These are phyloP conservation scores for Drosophila eohydei DNA, from an alignment of 2,888 invertebrate genomes.

Conservation along the genomic window DNA sequence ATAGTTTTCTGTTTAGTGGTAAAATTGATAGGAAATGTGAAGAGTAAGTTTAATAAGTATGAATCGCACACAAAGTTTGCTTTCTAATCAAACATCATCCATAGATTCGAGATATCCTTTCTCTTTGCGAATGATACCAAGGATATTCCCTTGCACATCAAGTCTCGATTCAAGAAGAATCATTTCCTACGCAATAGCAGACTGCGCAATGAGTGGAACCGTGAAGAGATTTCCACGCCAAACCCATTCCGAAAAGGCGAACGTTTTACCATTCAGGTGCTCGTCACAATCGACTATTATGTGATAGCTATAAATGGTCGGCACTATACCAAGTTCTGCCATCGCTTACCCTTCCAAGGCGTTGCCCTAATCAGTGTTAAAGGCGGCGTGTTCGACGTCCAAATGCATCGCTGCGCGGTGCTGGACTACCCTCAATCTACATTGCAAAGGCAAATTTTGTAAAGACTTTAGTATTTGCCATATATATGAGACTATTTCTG, in stretches of 20 bases:
- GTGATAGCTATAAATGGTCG: constrained; percentile 89
- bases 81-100: not conserved
- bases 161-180: constrained; percentile 70
- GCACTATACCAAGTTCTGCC: constrained; percentile 89
- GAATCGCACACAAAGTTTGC: not conserved
- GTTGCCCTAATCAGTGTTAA: constrained; percentile 11
- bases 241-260: constrained; percentile 20
- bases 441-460: constrained; percentile 7
- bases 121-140: not conserved
- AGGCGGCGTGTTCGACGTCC: constrained; percentile 26
- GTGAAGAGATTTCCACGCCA: constrained; percentile 87
- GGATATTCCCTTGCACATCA: constrained; percentile 79
- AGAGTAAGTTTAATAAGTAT: constrained; percentile 17
- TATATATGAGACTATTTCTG: not conserved
- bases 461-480: not conserved
- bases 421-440: constrained; percentile 37
- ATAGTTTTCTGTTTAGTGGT: constrained; percentile 39
- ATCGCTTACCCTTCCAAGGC: constrained; percentile 86
- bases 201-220: constrained; percentile 87
- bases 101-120: constrained; percentile 29
- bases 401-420: constrained; percentile 37
- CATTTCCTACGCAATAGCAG: constrained; percentile 17
- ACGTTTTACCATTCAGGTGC: constrained; percentile 85
- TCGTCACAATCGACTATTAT: constrained; percentile 87
- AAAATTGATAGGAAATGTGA: constrained; percentile 20